Evolutionary conservation across 2,888 invertebrate species (phyloP).

Genomic region (Calameuta pallipes): DNA sequence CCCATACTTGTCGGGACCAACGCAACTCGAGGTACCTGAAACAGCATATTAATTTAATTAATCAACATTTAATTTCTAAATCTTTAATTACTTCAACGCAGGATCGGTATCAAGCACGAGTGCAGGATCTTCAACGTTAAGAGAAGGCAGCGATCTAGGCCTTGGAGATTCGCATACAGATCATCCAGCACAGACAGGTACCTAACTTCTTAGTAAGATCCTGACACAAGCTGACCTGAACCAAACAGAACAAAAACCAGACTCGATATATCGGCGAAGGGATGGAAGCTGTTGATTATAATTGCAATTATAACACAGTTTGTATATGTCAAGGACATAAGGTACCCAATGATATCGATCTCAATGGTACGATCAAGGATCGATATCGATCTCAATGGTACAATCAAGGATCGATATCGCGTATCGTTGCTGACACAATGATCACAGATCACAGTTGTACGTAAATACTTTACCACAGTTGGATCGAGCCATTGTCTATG

Average conservation of each 20-base stretch:
- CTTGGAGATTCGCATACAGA: constrained; percentile 47
- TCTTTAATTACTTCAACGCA: constrained; percentile 30
- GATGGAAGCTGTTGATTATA: not conserved
- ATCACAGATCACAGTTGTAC: not conserved
- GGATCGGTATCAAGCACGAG: constrained; percentile 60
- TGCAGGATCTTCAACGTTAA: constrained; percentile 55
- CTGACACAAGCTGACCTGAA: not conserved
- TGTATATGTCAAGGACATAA: not conserved
- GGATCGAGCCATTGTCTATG: constrained; percentile 65
- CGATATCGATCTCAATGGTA: constrained; percentile 17
- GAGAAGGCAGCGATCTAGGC: constrained; percentile 48
- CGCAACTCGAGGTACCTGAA: not conserved
- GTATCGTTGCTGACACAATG: constrained; percentile 24
- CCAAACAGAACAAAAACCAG: not conserved
- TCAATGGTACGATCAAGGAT: constrained; percentile 9
- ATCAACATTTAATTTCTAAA: not conserved
- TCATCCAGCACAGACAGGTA: constrained; percentile 54
- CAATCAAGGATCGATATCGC: constrained; percentile 24
- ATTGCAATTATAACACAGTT: not conserved
- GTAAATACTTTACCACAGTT: constrained; percentile 53
- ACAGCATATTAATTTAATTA: not conserved
- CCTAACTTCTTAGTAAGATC: not conserved
- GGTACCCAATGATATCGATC: not conserved
- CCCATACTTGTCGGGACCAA: not conserved
- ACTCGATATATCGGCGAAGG: not conserved